These are phyloP conservation scores for Cheilosia soror DNA, from an alignment of 2,888 invertebrate species.

Conservation along the genomic window DNA sequence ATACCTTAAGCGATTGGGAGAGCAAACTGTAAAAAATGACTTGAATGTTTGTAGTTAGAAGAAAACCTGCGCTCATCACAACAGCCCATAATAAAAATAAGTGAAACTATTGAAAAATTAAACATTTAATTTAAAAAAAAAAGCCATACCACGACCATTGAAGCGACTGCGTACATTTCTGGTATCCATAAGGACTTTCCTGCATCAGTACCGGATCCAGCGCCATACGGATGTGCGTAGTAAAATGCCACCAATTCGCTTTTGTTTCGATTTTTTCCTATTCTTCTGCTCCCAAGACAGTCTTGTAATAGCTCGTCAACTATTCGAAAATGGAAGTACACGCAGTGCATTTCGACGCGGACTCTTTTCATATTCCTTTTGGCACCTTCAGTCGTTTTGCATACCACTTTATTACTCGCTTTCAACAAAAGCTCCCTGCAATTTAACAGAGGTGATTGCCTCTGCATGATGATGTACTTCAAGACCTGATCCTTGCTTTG, in stretches of 20 bases:
- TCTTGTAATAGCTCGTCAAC: neutral
- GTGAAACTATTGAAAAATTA: too few relatives aligned
- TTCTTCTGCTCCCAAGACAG: neutral
- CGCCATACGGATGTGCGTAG: neutral
- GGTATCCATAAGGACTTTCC: neutral
- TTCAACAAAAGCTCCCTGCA: neutral
- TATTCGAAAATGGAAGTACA: neutral
- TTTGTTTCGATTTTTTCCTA: neutral
- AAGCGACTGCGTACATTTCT: neutral
- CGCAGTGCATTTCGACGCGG: conserved; percentile 12
- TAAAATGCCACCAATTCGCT: conserved; percentile 11
- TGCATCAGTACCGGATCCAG: neutral
- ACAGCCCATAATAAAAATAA: too few relatives aligned
- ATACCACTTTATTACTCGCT: neutral
- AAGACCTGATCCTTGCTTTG: neutral
- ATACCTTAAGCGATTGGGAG: too few relatives aligned
- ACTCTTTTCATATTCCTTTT: neutral
- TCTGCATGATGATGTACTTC: conserved; percentile 18
- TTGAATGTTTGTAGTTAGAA: too few relatives aligned
- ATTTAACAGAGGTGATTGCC: neutral
- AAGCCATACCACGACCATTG: too few relatives aligned
- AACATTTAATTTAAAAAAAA: too few relatives aligned
- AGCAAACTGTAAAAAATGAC: too few relatives aligned
- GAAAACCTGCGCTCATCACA: too few relatives aligned
- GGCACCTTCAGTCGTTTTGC: neutral